Conservation (phyloP, 2,113 vertebrate species). For the Picathartes gymnocephalus region DNA sequence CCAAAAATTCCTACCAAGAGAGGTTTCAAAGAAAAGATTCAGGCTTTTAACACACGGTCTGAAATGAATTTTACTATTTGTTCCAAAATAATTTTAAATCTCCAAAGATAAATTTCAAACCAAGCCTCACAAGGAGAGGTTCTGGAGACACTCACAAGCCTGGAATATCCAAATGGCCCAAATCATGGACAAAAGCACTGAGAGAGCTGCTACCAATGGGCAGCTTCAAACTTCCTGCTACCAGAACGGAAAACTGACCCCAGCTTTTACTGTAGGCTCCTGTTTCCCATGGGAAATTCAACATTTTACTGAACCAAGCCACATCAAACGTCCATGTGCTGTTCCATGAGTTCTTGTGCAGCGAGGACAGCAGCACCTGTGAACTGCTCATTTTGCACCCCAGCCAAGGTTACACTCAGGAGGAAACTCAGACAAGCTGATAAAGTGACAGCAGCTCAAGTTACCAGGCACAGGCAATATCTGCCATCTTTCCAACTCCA, state of each 20-base stretch:
- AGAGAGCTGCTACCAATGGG: no score
- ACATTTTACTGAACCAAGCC: neutral
- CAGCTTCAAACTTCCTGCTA: neutral
- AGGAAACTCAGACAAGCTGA: neutral
- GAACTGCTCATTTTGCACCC: neutral
- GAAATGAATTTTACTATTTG: rapidly evolving
- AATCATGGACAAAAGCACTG: neutral
- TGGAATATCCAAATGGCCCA: neutral
- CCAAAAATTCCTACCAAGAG: neutral
- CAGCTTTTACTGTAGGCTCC: neutral
- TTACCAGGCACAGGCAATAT: neutral
- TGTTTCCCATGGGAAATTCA: neutral
- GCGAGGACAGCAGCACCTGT: neutral
- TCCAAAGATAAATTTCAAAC: neutral
- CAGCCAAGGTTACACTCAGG: neutral
- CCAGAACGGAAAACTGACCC: neutral
- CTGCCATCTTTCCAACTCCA: neutral
- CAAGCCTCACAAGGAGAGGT: neutral
- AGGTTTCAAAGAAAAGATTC: neutral
- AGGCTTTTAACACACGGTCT: neutral
- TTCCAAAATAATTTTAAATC: neutral
- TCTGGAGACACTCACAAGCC: neutral
- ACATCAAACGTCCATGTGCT: neutral
- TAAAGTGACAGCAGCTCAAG: neutral
- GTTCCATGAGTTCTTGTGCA: rapidly evolving